Conservation (phyloP, 2,113 vertebrate genomes). For the Pluvianellus socialis region DNA sequence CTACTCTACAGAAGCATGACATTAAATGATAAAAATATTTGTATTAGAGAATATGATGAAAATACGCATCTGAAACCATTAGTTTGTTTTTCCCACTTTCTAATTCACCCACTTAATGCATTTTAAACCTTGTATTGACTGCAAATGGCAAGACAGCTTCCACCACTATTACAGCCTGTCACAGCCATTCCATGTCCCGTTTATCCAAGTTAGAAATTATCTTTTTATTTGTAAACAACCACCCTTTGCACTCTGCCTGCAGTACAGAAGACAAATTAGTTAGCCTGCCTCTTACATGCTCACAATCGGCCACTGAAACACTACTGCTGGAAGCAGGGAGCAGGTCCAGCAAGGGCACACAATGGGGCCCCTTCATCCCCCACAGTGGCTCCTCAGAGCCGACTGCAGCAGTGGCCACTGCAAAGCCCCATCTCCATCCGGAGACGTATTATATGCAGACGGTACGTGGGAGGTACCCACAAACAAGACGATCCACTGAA, state of each 20-base stretch:
- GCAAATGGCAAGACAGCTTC: background rate
- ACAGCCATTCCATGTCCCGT: background rate
- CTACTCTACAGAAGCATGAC: background rate
- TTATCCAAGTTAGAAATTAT: background rate
- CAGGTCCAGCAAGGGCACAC: background rate
- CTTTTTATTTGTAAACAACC: conserved; percentile 24
- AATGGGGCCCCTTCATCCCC: background rate
- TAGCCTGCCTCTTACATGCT: background rate
- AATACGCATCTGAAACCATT: background rate
- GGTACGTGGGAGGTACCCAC: background rate
- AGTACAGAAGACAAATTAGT: background rate
- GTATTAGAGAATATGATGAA: background rate
- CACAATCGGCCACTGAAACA: background rate
- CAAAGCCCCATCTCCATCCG: fast-evolving
- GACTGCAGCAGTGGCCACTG: background rate
- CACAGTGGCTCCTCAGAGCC: background rate
- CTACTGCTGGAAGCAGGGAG: background rate
- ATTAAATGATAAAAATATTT: background rate
- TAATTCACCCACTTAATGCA: background rate
- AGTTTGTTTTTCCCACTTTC: background rate
- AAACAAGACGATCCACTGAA: background rate
- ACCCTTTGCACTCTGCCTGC: background rate
- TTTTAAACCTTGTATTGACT: background rate
- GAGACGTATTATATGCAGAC: background rate
- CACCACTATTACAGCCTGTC: background rate